A percentile compares a stretch with the other conserved stretches of the same genome.
Conservation (phyloP, 1,140 invertebrate species). For the Ceratosolen solmsi region DNA sequence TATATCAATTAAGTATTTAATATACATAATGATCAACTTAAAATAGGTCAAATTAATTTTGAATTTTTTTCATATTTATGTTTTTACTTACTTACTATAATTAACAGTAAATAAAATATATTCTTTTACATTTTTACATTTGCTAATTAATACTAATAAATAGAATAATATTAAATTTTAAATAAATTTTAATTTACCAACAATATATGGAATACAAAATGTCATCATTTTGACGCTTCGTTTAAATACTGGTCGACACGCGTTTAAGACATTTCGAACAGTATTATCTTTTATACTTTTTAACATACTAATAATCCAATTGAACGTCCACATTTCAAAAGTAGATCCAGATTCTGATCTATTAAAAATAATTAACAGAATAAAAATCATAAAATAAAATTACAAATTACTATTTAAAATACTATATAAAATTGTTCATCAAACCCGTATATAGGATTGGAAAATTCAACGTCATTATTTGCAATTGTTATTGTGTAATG, state of each 20-base stretch:
- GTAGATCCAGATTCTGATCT: conserved; percentile 78
- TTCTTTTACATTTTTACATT: background rate
- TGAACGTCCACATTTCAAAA: conserved; percentile 83
- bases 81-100: too few relatives aligned
- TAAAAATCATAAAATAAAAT: conserved; percentile 28
- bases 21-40: too few relatives aligned
- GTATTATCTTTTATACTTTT: conserved; percentile 56
- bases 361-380: conserved; percentile 60
- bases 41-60: too few relatives aligned
- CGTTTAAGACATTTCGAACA: conserved; percentile 73
- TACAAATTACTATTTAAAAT: conserved; percentile 1
- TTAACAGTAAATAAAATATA: background rate
- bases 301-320: conserved; percentile 74
- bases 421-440: conserved; percentile 31
- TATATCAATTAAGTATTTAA: too few relatives aligned
- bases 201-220: conserved; percentile 82
- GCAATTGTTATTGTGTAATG: conserved; percentile 60
- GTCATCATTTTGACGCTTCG: conserved; percentile 80
- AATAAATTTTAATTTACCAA: conserved; percentile 66
- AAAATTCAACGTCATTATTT: conserved; percentile 58
- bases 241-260: conserved; percentile 81
- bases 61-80: too few relatives aligned
- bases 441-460: conserved; percentile 70
- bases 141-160: too few relatives aligned
- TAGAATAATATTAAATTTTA: background rate